Base-by-base conservation (phyloP, 2,888 invertebrate genomes). In the Tromatobia lineatoria region DNA sequence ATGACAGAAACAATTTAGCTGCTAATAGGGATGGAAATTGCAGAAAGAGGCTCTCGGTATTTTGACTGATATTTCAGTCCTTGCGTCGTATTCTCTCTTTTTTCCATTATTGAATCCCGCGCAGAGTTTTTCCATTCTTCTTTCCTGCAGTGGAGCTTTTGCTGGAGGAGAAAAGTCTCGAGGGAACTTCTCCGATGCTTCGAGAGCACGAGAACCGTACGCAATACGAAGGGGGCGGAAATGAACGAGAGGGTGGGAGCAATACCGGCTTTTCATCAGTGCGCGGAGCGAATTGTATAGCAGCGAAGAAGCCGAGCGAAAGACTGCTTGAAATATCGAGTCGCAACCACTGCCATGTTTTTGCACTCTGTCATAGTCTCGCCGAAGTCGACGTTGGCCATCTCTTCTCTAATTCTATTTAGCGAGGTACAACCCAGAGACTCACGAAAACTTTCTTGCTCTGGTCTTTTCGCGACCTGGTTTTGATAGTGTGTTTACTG, bases 241-340 rank as follows among this genome's bases (percentile, higher is more conserved):
- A 52, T 54, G 54, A 67, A 42, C 76, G 73, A 75, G 52, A 29
- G 45, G 67, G 69, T 50, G 73, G 70, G 81, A 57, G 80, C 82
- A 75, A 74, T 83, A 77, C 69, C 81, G 79, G 80, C 82, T 83
- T 83, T 86, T 83, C 84, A 85, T 83, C 82, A 83, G 75, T 66
- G 57, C 54, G 80, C 71, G 54, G 66, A 64, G 76, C 59, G 67
- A 64, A 61, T 52, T 61, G 59, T 64, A 73, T 75, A 64, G 57
- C 67, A 74, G 42, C 69, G 66, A 76, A 47, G 73, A 82, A 81
- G 67, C 79, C 64, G 54, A 52, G 80, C 61, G 78, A 74, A 74
- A 71, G 75, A 79, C 74, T 61, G 71, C 76, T 82, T 80, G 66
- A 77, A 82, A 82, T 84, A 86, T 86, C 86, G 81, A 80, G 75